These are phyloP conservation scores for Picus viridis DNA, from an alignment of 2,797 vertebrate species.

Conservation along the genomic window DNA sequence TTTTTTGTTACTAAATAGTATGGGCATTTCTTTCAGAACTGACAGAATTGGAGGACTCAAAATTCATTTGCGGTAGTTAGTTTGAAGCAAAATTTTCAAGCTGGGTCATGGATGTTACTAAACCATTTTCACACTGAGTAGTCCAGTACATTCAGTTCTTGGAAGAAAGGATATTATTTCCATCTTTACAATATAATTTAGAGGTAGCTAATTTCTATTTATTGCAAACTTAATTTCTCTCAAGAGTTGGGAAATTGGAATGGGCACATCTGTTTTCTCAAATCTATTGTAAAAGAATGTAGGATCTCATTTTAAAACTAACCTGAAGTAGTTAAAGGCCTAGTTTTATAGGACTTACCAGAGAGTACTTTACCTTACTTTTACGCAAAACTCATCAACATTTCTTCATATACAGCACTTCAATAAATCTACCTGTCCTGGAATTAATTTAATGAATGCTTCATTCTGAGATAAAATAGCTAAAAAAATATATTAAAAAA, in stretches of 20 bases:
- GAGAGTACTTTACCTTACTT: not conserved
- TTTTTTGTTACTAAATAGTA: not conserved
- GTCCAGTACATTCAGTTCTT: not conserved
- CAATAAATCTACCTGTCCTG: not conserved
- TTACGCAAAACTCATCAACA: not conserved
- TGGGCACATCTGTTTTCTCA: not conserved
- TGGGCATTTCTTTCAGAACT: not conserved
- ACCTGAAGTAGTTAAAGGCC: not conserved
- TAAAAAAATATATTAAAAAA: not conserved
- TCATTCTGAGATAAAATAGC: not conserved
- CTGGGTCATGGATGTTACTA: conserved; percentile 1
- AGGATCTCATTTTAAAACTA: not conserved
- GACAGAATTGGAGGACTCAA: not conserved
- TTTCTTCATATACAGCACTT: not conserved
- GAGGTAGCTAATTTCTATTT: not conserved
- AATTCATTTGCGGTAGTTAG: not conserved
- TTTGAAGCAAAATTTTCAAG: not conserved
- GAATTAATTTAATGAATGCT: not conserved
- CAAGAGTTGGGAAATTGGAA: not conserved
- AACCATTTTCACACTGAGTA: conserved; percentile 10
- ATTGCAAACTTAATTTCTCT: not conserved
- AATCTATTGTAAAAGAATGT: not conserved
- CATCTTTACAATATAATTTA: not conserved
- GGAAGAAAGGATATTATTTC: not conserved
- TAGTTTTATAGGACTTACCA: not conserved